Evolutionary conservation across 2,888 invertebrate species (phyloP).

Genomic region (Corythucha ciliata): DNA sequence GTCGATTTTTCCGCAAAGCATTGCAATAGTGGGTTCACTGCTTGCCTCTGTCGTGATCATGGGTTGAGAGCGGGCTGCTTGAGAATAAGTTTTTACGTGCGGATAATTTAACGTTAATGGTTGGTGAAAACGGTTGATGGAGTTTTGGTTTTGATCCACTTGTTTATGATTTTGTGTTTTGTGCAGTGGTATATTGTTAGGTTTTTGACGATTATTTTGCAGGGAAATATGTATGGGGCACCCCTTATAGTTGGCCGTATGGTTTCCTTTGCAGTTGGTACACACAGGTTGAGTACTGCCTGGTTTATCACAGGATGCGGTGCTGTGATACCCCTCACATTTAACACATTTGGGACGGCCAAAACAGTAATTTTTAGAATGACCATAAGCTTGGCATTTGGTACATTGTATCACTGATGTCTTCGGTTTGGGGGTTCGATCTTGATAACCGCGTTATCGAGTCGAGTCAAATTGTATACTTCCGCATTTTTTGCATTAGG

Average conservation of each 20-base stretch:
- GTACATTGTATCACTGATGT: constrained; percentile 7
- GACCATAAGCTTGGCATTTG: constrained; percentile 9
- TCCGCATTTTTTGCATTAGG: too few relatives aligned
- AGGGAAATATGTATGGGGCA: constrained; percentile 1
- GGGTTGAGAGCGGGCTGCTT: too few relatives aligned
- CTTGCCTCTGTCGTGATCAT: too few relatives aligned
- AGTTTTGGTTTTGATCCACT: too few relatives aligned
- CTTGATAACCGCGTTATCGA: too few relatives aligned
- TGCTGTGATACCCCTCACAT: constrained; percentile 9
- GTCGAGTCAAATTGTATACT: too few relatives aligned
- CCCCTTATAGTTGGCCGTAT: constrained; percentile 8
- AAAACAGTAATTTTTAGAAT: constrained; percentile 15
- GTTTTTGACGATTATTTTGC: too few relatives aligned
- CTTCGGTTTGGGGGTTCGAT: constrained; percentile 13
- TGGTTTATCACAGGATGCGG: constrained; percentile 1
- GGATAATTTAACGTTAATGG: too few relatives aligned
- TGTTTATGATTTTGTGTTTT: too few relatives aligned
- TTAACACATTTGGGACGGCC: constrained; percentile 5
- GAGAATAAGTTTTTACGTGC: too few relatives aligned
- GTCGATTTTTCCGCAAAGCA: neutral
- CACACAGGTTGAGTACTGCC: neutral
- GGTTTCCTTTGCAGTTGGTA: constrained; percentile 11
- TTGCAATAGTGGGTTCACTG: neutral
- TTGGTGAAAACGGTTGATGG: too few relatives aligned
- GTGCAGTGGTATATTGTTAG: too few relatives aligned